Base-by-base conservation (phyloP, 2,797 vertebrate species). In the Gymnothorax javanicus region DNA sequence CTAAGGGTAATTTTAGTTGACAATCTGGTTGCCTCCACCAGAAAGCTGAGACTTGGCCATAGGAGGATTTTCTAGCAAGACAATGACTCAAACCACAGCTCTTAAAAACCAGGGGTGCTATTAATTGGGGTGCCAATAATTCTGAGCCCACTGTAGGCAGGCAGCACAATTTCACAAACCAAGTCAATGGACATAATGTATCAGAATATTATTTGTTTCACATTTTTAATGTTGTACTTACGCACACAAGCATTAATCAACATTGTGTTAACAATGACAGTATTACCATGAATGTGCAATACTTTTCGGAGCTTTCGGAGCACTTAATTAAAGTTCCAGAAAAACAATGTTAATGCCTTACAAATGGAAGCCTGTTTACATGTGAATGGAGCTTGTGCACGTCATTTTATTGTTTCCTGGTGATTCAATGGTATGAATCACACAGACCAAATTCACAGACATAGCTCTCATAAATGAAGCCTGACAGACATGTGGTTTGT, bases 301-400 rank as follows among this genome's bases (percentile, higher is more conserved):
- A 56, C 52, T 69, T 64, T 67, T 11, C 20, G 23, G 86, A 89
- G 73, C 60, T 60, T 43, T 43, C 33, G 33, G 33, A 86, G 90
- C 89, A 84, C 89, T 90, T 93, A 93, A 95, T 95, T 94, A 95
- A 93, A 94, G 93, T 94, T 91, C 92, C 93, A 93, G 91, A 92
- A 86, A 94, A 95, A 95, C 92, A 93, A 94, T 95, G 94, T 95
- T 94, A 96, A 96, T 94, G 91, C 88, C 91, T 95, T 94, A 93
- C 94, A 95, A 96, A 95, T 95, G 94, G 92, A 7, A 89, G 88
- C 89, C 86, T 91, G 89, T 91, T 89, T 84, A 86, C 73, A 89
- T 84, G 82, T 71, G 71, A 79, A 85, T 81, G 85, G 83, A 87
- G 88, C 73, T 88, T 67, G 89, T 93, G 93, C 93, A 89, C 86